Percentiles rank a stretch among this genome's conserved stretches.
Conservation (phyloP, 2,113 vertebrate species). For the Siniperca knerii region DNA sequence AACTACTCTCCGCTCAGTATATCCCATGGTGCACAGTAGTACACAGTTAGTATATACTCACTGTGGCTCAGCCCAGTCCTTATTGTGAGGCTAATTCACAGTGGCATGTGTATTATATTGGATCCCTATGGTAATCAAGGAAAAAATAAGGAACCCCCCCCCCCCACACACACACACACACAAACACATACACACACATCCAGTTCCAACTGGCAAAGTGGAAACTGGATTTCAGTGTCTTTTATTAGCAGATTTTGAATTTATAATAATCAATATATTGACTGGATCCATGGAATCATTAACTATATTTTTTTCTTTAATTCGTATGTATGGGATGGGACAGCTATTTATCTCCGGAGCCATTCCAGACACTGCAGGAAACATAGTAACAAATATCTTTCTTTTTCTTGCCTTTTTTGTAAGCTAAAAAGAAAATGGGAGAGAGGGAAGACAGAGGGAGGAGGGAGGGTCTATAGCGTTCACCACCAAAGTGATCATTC, state of each 20-base stretch:
- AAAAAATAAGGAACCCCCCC: conserved; percentile 65
- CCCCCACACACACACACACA: too few relatives aligned
- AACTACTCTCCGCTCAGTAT: conserved; percentile 70
- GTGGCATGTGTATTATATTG: conserved; percentile 76
- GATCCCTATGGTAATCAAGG: conserved; percentile 74
- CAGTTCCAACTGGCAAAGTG: conserved; percentile 30
- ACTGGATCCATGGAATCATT: conserved; percentile 36
- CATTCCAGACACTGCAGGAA: conserved; percentile 63
- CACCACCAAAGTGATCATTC: conserved; percentile 82
- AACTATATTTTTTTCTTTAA: conserved; percentile 9
- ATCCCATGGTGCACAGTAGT: conserved; percentile 59
- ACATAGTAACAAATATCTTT: conserved; percentile 69
- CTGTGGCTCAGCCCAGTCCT: conserved; percentile 41
- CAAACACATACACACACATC: background rate
- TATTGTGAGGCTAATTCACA: conserved; percentile 69
- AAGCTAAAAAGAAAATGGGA: conserved; percentile 54
- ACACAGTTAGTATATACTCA: conserved; percentile 65
- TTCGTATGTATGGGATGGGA: conserved; percentile 1
- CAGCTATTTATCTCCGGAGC: conserved; percentile 56
- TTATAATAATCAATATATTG: conserved; percentile 32
- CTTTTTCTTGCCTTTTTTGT: conserved; percentile 62
- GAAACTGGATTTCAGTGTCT: conserved; percentile 33
- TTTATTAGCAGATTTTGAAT: conserved; percentile 35
- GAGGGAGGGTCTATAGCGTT: conserved; percentile 68
- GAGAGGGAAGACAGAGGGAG: conserved; percentile 50